Evolutionary conservation across 2,113 vertebrate genomes (phyloP).

Genomic region (Pomatorhinus ruficollis): DNA sequence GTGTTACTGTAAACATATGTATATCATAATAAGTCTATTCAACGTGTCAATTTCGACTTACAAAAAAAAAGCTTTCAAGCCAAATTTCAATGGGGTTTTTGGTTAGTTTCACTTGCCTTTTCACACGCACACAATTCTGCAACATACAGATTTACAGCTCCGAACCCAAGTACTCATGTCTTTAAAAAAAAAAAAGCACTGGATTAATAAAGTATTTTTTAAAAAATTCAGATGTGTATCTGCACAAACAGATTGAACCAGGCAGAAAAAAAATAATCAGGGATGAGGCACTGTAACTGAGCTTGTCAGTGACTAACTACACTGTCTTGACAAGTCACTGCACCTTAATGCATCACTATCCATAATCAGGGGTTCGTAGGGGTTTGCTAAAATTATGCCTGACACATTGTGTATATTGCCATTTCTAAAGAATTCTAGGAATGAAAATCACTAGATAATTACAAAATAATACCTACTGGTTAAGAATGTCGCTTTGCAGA

Average conservation of each 20-base stretch:
- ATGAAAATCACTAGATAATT: not conserved
- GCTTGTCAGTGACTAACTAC: not conserved
- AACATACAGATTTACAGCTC: not conserved
- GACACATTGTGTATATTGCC: not conserved
- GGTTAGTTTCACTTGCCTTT: not conserved
- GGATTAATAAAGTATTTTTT: not conserved
- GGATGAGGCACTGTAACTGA: not conserved
- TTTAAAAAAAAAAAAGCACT: not conserved
- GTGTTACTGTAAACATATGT: not conserved
- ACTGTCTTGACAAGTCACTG: not conserved
- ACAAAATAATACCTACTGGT: not conserved
- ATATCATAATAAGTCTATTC: not conserved
- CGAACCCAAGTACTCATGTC: not conserved
- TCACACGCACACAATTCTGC: not conserved
- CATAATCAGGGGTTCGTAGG: not conserved
- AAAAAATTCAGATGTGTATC: not conserved
- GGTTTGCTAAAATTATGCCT: not conserved
- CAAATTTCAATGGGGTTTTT: not conserved
- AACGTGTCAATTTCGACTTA: not conserved
- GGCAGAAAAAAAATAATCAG: not conserved
- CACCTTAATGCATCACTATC: not conserved
- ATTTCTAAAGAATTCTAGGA: not conserved
- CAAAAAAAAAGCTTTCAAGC: not conserved
- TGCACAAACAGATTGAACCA: not conserved
- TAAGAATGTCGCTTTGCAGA: accelerated